Conservation (phyloP, 2,113 vertebrate species). For the Etheostoma cragini region DNA sequence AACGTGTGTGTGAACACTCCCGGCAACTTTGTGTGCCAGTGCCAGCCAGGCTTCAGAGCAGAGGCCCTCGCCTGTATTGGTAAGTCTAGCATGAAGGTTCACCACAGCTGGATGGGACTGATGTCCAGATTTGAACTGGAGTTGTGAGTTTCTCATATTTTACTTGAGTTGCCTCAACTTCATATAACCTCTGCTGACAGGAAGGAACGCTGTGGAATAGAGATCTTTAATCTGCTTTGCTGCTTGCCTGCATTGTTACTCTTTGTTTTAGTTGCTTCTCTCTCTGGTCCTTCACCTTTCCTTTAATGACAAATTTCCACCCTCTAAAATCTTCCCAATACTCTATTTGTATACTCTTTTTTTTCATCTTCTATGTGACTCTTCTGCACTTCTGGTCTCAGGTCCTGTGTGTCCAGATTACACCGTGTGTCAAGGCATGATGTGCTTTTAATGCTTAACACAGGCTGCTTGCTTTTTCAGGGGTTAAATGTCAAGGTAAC, state of each 20-base stretch:
- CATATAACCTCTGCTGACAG: slow-evolving; percentile 19
- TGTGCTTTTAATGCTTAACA: slow-evolving; percentile 19
- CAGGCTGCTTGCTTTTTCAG: slow-evolving; percentile 17
- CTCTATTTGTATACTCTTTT: neutral
- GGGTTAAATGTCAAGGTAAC: neutral
- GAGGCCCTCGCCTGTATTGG: slow-evolving; percentile 76
- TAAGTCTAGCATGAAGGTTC: slow-evolving; percentile 53
- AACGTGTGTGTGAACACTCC: slow-evolving; percentile 85
- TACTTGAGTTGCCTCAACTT: slow-evolving; percentile 4
- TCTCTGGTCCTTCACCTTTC: slow-evolving; percentile 3
- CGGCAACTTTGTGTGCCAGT: slow-evolving; percentile 84
- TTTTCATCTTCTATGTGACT: neutral
- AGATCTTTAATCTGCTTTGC: slow-evolving; percentile 22
- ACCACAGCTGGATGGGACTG: slow-evolving; percentile 8
- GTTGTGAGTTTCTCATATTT: slow-evolving; percentile 17
- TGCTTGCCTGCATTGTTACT: slow-evolving; percentile 22
- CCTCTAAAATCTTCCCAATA: neutral
- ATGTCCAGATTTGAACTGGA: slow-evolving; percentile 15
- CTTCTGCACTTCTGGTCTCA: slow-evolving; percentile 31
- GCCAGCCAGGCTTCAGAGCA: slow-evolving; percentile 81
- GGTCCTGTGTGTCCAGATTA: slow-evolving; percentile 67
- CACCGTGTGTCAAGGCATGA: slow-evolving; percentile 68
- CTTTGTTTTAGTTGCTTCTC: neutral
- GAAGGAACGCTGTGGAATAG: slow-evolving; percentile 6
- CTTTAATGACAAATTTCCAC: slow-evolving; percentile 8